These are phyloP conservation scores for Synaphobranchus kaupii DNA, from an alignment of 2,797 vertebrate species.

Conservation along the genomic window DNA sequence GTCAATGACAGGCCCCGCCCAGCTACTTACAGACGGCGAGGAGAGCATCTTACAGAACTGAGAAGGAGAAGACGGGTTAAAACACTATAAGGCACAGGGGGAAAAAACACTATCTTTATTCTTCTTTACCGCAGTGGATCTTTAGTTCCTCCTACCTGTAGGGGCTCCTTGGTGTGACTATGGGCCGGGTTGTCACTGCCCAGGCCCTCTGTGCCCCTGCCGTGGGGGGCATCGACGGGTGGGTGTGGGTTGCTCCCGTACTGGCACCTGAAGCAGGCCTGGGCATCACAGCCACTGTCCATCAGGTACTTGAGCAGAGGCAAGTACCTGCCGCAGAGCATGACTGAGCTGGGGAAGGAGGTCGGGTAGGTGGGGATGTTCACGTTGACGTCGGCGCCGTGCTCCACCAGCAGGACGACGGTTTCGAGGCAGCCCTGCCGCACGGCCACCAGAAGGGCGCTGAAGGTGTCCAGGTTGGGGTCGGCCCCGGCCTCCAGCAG, in stretches of 20 bases:
- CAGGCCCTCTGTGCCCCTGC: constrained; percentile 40
- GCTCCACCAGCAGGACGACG: constrained; percentile 81
- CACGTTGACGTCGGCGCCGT: constrained; percentile 85
- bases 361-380: constrained; percentile 84
- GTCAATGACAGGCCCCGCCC: constrained; percentile 92
- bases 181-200: constrained; percentile 46
- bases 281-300: constrained; percentile 84
- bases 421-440: constrained; percentile 79
- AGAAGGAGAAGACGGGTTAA: neutral
- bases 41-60: constrained; percentile 96
- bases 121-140: neutral
- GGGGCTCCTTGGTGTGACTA: constrained; percentile 25
- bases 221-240: constrained; percentile 55
- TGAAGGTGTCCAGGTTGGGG: constrained; percentile 87
- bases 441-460: constrained; percentile 85
- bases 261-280: constrained; percentile 83
- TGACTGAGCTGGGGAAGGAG: constrained; percentile 86
- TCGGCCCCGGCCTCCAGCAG: constrained; percentile 84
- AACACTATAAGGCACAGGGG: neutral
- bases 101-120: constrained; percentile 15
- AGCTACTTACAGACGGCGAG: constrained; percentile 77
- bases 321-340: constrained; percentile 91
- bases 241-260: constrained; percentile 83
- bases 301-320: constrained; percentile 86
- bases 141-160: constrained; percentile 64